Evolutionary conservation across 1,140 invertebrate species (phyloP), one percentile per base, ranked within the genome.

Genomic region (Hirudo medicinalis): DNA sequence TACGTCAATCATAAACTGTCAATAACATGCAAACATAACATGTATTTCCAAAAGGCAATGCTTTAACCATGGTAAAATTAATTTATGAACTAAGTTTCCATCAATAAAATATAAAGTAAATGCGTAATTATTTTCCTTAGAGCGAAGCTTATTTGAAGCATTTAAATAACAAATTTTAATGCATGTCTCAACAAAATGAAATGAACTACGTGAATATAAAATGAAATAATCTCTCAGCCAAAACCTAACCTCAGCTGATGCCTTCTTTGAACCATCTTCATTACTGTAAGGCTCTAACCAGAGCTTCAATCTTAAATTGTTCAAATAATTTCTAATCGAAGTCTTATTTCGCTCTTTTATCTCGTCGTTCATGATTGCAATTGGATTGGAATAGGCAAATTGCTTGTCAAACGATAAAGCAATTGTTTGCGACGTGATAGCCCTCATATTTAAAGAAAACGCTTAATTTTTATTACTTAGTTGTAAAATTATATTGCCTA

Each of bases 211-310:
- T 63, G 13, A 25, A n/a, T 19, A 9, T 22, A 15, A 6, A 22
- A 6, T n/a, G 22, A 32, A 32, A 13, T 22, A 63, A 20, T 36
- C 32, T 3, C 27, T 32, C 9, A 36, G 27, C 20, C 53, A 15
- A 29, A 54, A 55, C 69, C 67, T 72, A 73, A 78, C 79, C 73
- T 76, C n/a, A 29, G 78, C 77, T 63, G 75, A 72, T 73, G 81
- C 77, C 83, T 86, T 80, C 84, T 79, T 75, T 83, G 82, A 81
- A 17, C 79, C 77, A 36, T 81, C 82, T 73, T 85, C 81, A n/a
- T 76, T 77, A 71, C 84, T 86, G 78, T 87, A 90, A 0, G 89
- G 89, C 49, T 85, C 79, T 69, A 87, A 81, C 89, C 89, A 90
- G 63, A 90, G 78, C 77, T 89, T 89, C 0, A 89, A 81, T 74